These are phyloP conservation scores for Orchesella flavescens DNA, from an alignment of 2,888 invertebrate genomes.

Conservation along the genomic window DNA sequence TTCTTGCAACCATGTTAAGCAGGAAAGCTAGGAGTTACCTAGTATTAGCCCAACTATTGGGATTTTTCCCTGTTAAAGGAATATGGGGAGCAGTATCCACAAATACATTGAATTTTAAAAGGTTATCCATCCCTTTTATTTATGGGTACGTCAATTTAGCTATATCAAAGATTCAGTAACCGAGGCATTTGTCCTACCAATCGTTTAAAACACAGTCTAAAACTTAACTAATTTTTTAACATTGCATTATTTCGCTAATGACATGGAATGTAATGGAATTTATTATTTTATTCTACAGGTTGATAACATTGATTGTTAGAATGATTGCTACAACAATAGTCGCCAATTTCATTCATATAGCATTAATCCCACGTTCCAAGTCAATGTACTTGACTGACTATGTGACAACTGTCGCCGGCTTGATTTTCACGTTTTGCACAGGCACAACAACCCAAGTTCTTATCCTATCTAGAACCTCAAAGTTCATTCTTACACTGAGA, in stretches of 20 bases:
- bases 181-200: too few species aligned
- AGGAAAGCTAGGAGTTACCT: neutral
- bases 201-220: too few species aligned
- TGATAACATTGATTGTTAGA: too few species aligned
- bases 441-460: slow-evolving; percentile 26
- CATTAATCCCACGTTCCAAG: too few species aligned
- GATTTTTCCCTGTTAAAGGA: slow-evolving; percentile 32
- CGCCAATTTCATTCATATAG: too few species aligned
- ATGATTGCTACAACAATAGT: too few species aligned
- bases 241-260: too few species aligned
- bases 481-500: slow-evolving; percentile 15
- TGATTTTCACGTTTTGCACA: slow-evolving; percentile 6
- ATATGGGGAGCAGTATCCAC: slow-evolving; percentile 1
- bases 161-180: too few species aligned
- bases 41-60: slow-evolving; percentile 26
- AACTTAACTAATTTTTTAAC: neutral
- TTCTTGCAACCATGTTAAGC: neutral
- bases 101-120: neutral
- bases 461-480: neutral
- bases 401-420: neutral
- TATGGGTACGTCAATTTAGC: slow-evolving; percentile 44
- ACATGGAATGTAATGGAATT: too few species aligned
- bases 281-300: too few species aligned
- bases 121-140: slow-evolving; percentile 5
- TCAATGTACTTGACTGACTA: neutral